Evolutionary conservation across 1,140 invertebrate species (phyloP).

Genomic region (Amyelois transitella): DNA sequence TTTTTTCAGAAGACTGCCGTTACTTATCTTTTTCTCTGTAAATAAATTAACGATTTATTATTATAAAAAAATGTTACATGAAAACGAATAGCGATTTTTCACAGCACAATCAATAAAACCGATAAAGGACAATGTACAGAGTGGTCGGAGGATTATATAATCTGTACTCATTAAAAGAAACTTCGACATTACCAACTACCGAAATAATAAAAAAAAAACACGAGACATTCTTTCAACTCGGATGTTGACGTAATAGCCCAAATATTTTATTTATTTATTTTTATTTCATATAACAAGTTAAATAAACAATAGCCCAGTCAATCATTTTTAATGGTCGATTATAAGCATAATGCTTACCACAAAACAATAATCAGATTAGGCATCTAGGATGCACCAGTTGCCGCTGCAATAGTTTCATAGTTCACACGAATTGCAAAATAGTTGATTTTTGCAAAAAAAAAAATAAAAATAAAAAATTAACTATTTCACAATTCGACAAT

Average conservation of each 20-base stretch:
- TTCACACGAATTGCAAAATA: constrained; percentile 37
- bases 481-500: constrained; percentile 33
- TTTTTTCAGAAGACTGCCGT: constrained; percentile 65
- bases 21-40: constrained; percentile 50
- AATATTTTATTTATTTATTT: constrained; percentile 48
- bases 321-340: constrained; percentile 42
- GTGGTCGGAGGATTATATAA: constrained; percentile 13
- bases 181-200: constrained; percentile 27
- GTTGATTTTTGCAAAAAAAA: constrained; percentile 9
- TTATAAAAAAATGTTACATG: constrained; percentile 27
- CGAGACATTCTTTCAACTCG: constrained; percentile 61
- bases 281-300: constrained; percentile 34
- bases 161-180: background rate
- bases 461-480: background rate
- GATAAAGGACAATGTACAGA: constrained; percentile 16
- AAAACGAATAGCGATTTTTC: constrained; percentile 64
- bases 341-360: constrained; percentile 29
- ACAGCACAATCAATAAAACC: constrained; percentile 38
- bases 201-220: constrained; percentile 31
- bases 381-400: constrained; percentile 41
- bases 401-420: constrained; percentile 61
- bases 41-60: constrained; percentile 32
- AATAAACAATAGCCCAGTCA: constrained; percentile 62
- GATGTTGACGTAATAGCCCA: constrained; percentile 56
- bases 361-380: constrained; percentile 27